Base-by-base conservation (phyloP, 2,113 vertebrate species). In the Mixornis gularis region DNA sequence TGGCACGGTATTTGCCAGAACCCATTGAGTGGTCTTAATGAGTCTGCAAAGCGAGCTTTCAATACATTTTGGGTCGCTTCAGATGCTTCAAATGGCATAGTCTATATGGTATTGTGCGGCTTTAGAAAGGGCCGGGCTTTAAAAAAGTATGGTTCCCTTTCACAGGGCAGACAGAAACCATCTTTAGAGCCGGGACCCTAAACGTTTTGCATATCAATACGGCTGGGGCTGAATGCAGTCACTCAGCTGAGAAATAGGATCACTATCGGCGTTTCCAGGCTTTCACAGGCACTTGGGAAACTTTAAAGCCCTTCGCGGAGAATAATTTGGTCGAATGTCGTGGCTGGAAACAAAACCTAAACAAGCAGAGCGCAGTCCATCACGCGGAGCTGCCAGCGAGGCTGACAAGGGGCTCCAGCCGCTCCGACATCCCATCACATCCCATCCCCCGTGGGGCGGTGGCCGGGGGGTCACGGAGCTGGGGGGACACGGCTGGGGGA, bases 231-330 rank as follows among this genome's bases (percentile, higher is more conserved):
- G 97, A 98, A 98, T 98, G 98, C 95, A 93, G 94, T 95, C 97
- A 98, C 98, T 98, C 98, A 98, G 96, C 98, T 98, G 98, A 96
- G 97, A 98, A 98, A 98, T 98, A 97, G 98, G 97, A 98, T 98
- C 97, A 97, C 96, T 97, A 97, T 98, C 97, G 97, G 96, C 91
- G 93, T 96, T 98, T 97, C 97, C 97, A 96, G 97, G 85, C 94
- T 98, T 97, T 97, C 97, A 97, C 91, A 91, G 96, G 95, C 96
- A 95, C 96, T 97, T 97, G 97, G 96, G 97, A 93, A 93, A 97
- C 98, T 97, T 97, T 96, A 94, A 97, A 97, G 97, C 97, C 95
- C 84, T 96, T 51, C 14, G 96, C 20, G 93, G 96, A 97, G 97
- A 97, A 97, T 94, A 96, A 97, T 97, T 97, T 96, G 94, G 97